Percentiles rank a stretch among this genome's conserved stretches.
These are phyloP conservation scores for Escarpia spicata DNA, from an alignment of 2,888 invertebrate genomes.

Conservation along the genomic window DNA sequence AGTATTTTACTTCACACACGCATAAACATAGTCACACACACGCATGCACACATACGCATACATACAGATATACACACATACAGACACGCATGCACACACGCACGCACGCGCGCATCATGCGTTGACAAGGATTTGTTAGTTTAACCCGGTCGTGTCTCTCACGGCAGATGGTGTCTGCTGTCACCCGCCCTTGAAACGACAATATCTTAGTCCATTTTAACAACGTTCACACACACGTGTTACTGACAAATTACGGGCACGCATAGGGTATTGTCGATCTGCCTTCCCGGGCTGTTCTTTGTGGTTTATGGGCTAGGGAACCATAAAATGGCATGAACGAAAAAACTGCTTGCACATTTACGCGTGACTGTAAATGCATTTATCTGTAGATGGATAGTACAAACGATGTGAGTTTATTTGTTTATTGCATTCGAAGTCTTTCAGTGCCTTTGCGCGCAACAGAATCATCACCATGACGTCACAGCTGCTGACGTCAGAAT, in stretches of 20 bases:
- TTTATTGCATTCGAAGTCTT: neutral
- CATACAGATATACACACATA: too few relatives aligned
- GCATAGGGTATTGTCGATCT: neutral
- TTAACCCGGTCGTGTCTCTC: neutral
- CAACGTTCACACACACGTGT: neutral
- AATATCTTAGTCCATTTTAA: neutral
- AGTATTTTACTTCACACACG: too few relatives aligned
- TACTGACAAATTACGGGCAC: neutral
- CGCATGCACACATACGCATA: too few relatives aligned
- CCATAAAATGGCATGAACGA: neutral
- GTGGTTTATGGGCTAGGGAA: neutral
- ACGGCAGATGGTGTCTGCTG: neutral
- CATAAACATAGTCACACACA: too few relatives aligned
- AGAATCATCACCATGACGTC: neutral
- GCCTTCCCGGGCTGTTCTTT: neutral
- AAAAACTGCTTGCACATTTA: neutral
- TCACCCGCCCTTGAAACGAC: neutral
- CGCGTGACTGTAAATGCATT: conserved; percentile 10
- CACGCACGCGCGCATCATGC: too few relatives aligned
- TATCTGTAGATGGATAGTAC: neutral
- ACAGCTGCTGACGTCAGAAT: neutral
- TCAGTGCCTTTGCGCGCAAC: neutral
- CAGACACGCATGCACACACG: too few relatives aligned
- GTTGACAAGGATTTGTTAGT: neutral
- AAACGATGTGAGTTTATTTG: neutral